Conservation (phyloP, 2,888 invertebrate genomes). For the Drosophila limbata region DNA sequence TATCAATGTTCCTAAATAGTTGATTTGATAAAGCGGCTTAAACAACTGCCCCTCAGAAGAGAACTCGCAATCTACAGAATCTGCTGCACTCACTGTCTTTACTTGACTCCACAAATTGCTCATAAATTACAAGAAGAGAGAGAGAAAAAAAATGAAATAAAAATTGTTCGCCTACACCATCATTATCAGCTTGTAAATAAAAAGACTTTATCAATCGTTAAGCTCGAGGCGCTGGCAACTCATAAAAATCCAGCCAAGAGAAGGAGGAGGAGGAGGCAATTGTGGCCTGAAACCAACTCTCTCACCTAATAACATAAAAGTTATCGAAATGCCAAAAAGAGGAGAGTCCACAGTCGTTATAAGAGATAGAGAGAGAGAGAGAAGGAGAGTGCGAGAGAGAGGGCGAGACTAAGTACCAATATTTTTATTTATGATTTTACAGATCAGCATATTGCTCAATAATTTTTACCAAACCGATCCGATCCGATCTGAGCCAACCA, state of each 20-base stretch:
- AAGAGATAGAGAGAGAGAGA: not conserved
- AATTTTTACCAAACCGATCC: slow-evolving; percentile 68
- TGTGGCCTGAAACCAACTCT: slow-evolving; percentile 75
- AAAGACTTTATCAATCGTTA: slow-evolving; percentile 79
- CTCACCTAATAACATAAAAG: slow-evolving; percentile 83
- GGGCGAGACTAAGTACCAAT: slow-evolving; percentile 65
- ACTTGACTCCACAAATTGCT: slow-evolving; percentile 56
- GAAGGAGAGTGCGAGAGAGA: slow-evolving; percentile 8
- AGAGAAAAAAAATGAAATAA: not conserved
- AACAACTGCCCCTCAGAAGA: not conserved
- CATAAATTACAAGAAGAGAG: slow-evolving; percentile 63
- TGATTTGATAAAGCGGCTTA: slow-evolving; percentile 13
- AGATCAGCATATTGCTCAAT: slow-evolving; percentile 85
- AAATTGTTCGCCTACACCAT: slow-evolving; percentile 70
- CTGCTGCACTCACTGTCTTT: not conserved
- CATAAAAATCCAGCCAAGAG: not conserved
- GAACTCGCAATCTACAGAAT: not conserved
- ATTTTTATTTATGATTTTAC: slow-evolving; percentile 85
- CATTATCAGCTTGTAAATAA: slow-evolving; percentile 82
- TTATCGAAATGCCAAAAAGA: slow-evolving; percentile 62
- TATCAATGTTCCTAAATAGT: slow-evolving; percentile 24
- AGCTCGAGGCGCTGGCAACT: slow-evolving; percentile 61
- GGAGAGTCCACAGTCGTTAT: slow-evolving; percentile 2
- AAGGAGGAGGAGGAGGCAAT: slow-evolving; percentile 21
- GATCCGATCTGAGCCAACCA: slow-evolving; percentile 36